Evolutionary conservation across 2,113 vertebrate species (phyloP).

Genomic region (Empidonax alnorum): DNA sequence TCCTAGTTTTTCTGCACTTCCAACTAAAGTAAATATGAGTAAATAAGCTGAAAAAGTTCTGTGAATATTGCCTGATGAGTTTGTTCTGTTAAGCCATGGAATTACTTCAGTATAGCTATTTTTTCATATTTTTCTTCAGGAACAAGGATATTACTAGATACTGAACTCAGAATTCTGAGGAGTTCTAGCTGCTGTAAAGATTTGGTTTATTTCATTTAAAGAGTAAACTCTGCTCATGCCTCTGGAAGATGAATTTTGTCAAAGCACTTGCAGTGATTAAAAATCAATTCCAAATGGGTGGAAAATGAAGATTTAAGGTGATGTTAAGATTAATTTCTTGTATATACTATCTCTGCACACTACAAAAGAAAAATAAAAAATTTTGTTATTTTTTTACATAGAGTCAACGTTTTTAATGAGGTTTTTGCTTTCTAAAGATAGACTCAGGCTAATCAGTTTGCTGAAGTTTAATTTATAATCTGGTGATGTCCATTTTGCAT

Average conservation of each 20-base stretch:
- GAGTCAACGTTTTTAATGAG: constrained; percentile 15
- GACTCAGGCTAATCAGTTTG: constrained; percentile 62
- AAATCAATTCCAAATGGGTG: not conserved
- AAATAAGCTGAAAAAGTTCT: not conserved
- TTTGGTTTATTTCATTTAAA: not conserved
- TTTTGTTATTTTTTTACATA: not conserved
- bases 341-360: not conserved
- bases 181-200: not conserved
- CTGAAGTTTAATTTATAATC: constrained; percentile 70
- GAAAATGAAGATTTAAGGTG: not conserved
- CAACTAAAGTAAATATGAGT: not conserved
- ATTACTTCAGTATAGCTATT: not conserved
- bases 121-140: not conserved
- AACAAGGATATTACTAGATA: not conserved
- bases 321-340: not conserved
- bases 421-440: constrained; percentile 53
- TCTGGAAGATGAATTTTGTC: not conserved
- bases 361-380: not conserved
- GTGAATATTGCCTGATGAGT: not conserved
- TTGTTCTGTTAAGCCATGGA: not conserved
- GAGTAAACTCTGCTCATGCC: not conserved
- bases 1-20: not conserved
- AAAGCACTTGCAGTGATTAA: not conserved
- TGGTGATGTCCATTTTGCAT: constrained; percentile 65
- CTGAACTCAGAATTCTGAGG: not conserved